A percentile compares a stretch with the other conserved stretches of the same genome.
phyloP scores from a whole-genome alignment of 2,797 vertebrate genomes.

The Protonibea diacanthus region DNA sequence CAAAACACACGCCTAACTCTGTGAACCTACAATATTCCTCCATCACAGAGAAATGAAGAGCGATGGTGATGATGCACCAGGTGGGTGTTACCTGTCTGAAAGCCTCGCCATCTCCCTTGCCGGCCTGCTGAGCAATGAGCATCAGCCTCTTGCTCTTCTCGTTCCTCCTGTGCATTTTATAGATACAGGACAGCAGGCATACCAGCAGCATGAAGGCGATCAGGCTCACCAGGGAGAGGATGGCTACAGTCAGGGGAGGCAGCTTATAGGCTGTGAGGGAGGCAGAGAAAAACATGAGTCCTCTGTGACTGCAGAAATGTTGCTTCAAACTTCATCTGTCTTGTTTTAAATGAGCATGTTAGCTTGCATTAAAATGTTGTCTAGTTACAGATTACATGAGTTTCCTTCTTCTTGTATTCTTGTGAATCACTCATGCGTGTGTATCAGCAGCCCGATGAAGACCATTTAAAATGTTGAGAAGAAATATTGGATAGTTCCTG shows the following conservation, averaged over 20 bases:
- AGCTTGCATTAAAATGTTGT: background rate
- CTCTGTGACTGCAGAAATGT: conserved; percentile 5
- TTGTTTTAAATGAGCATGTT: background rate
- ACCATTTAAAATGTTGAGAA: background rate
- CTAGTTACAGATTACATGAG: background rate
- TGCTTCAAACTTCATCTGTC: background rate
- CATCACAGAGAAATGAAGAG: background rate
- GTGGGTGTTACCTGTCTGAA: conserved; percentile 84
- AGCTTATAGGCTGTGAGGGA: conserved; percentile 75
- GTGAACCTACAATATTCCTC: background rate
- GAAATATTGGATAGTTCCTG: too few species aligned
- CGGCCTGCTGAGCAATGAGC: conserved; percentile 81
- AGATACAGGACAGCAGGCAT: conserved; percentile 84
- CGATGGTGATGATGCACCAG: background rate
- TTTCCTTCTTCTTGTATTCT: background rate
- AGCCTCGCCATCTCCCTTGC: conserved; percentile 79
- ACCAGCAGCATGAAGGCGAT: conserved; percentile 82
- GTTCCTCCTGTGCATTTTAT: conserved; percentile 78
- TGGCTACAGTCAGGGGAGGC: conserved; percentile 72
- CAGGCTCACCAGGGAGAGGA: conserved; percentile 80
- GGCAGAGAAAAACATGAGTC: conserved; percentile 13
- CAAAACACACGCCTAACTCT: conserved; percentile 18
- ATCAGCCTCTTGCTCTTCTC: conserved; percentile 80
- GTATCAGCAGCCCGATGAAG: background rate
- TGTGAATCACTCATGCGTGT: too few species aligned